phyloP scores from a whole-genome alignment of 2,113 vertebrate genomes.

The Columba janthina region DNA sequence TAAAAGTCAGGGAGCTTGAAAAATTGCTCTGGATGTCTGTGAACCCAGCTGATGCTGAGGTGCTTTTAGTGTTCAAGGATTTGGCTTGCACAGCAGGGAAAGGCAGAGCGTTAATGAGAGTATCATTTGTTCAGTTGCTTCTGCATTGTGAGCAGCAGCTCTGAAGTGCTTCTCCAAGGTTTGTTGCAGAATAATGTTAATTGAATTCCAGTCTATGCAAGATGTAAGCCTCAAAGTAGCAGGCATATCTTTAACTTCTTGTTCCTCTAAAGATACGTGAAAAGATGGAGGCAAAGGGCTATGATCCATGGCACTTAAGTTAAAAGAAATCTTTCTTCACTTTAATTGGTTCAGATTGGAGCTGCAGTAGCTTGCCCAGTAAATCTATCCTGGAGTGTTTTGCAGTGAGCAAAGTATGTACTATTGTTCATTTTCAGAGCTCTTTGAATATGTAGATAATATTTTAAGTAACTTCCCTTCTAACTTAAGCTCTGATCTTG shows the following conservation, averaged over 20 bases:
- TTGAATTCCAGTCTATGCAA: slow-evolving; percentile 32
- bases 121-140: slow-evolving; percentile 42
- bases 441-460: not conserved
- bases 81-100: slow-evolving; percentile 58
- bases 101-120: slow-evolving; percentile 50
- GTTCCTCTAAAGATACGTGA: not conserved
- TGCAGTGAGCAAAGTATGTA: not conserved
- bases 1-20: slow-evolving; percentile 67
- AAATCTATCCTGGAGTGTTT: not conserved
- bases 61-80: slow-evolving; percentile 55
- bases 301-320: not conserved
- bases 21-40: slow-evolving; percentile 42
- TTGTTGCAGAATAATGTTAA: slow-evolving; percentile 53
- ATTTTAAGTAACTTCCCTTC: not conserved
- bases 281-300: not conserved
- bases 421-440: not conserved
- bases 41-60: slow-evolving; percentile 55
- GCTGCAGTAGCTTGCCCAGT: not conserved
- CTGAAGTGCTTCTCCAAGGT: slow-evolving; percentile 41
- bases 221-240: not conserved
- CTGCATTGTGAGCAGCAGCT: slow-evolving; percentile 54
- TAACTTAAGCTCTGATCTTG: not conserved
- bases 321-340: not conserved
- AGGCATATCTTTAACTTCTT: slow-evolving; percentile 20
- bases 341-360: not conserved